phyloP scores from a whole-genome alignment of 2,888 invertebrate species.

The Panorpa germanica region DNA sequence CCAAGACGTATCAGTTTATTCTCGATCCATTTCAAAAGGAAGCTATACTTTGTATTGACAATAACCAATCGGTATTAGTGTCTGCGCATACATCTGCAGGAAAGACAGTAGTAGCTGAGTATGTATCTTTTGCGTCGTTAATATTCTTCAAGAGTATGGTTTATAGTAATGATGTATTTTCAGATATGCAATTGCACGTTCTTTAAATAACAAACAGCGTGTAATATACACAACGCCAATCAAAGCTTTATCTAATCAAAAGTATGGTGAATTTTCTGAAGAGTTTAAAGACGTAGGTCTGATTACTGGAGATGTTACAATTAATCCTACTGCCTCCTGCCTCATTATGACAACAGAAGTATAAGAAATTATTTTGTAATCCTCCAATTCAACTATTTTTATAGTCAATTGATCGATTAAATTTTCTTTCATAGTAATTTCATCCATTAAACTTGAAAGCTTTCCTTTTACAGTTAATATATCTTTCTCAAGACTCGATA shows the following conservation, averaged over 20 bases:
- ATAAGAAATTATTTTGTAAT: slow-evolving; percentile 93
- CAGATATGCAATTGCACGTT: slow-evolving; percentile 88
- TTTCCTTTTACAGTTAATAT: too few species aligned
- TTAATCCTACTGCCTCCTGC: slow-evolving; percentile 94
- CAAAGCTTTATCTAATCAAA: slow-evolving; percentile 97
- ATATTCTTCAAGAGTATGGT: slow-evolving; percentile 5
- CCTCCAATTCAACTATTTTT: too few species aligned
- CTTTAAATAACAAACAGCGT: slow-evolving; percentile 82
- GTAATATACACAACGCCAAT: slow-evolving; percentile 99
- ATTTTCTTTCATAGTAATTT: too few species aligned
- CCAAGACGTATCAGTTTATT: slow-evolving; percentile 84
- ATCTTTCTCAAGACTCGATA: too few species aligned
- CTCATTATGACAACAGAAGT: slow-evolving; percentile 99
- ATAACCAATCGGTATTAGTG: slow-evolving; percentile 93
- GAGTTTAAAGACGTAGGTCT: slow-evolving; percentile 96
- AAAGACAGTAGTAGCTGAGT: slow-evolving; percentile 98
- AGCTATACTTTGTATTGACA: slow-evolving; percentile 91
- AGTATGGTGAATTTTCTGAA: slow-evolving; percentile 93
- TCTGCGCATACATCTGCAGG: slow-evolving; percentile 99
- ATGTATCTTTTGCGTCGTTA: slow-evolving; percentile 24
- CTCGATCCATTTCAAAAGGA: slow-evolving; percentile 97
- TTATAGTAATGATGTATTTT: slow-evolving; percentile 11
- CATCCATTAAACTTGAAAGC: too few species aligned
- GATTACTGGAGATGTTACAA: slow-evolving; percentile 97
- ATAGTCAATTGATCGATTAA: too few species aligned